Evolutionary conservation across 1,140 invertebrate genomes (phyloP).

Genomic region (Bombus fervidus): DNA sequence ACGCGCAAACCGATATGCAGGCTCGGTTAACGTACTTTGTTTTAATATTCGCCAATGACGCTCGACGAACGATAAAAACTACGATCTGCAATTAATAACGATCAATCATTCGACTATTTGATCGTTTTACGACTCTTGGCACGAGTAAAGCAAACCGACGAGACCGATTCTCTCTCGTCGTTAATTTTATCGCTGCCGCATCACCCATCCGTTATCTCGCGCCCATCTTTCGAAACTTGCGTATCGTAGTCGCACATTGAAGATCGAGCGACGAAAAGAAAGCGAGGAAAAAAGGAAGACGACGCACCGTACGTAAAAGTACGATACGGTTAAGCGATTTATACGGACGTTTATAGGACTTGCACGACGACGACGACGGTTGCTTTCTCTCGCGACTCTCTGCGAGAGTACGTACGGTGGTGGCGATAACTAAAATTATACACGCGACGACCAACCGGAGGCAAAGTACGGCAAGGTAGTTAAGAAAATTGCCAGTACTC

Average conservation of each 20-base stretch:
- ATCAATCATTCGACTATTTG: not conserved
- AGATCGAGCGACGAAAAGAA: not conserved
- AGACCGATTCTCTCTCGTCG: not conserved
- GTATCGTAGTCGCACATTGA: not conserved
- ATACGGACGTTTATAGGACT: not conserved
- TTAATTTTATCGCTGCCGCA: not conserved
- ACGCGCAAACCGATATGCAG: constrained; percentile 40
- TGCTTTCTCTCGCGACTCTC: constrained; percentile 1
- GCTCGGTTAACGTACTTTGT: constrained; percentile 20
- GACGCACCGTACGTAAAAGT: not conserved
- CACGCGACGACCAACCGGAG: constrained; percentile 37
- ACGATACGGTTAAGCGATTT: not conserved
- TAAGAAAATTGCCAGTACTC: constrained; percentile 61
- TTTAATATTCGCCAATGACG: constrained; percentile 54
- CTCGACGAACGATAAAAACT: constrained; percentile 40
- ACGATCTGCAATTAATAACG: constrained; percentile 46
- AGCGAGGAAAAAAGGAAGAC: not conserved
- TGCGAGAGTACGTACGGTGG: not conserved
- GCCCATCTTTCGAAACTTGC: not conserved
- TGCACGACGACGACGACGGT: not conserved
- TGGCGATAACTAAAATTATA: constrained; percentile 57
- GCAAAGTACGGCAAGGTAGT: constrained; percentile 48
- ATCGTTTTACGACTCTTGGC: not conserved
- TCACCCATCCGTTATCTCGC: not conserved
- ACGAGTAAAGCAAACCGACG: not conserved